Evolutionary conservation across 2,797 vertebrate species (phyloP).

Genomic region (Crypturellus tataupa): DNA sequence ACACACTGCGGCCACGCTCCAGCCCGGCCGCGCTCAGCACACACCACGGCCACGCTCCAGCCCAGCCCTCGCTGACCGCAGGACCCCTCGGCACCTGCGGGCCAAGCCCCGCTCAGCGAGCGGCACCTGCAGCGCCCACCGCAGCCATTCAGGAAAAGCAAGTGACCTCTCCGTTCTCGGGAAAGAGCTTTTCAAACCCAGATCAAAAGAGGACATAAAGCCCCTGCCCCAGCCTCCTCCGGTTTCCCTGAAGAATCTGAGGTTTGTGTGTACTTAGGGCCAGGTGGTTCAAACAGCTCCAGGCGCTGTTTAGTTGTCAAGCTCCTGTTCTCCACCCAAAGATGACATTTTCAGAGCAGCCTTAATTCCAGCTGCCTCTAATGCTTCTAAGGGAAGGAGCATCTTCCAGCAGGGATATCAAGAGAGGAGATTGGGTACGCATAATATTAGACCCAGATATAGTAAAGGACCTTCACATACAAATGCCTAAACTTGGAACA

Average conservation of each 20-base stretch:
- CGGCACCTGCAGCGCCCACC: not conserved
- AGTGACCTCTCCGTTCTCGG: not conserved
- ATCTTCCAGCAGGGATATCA: not conserved
- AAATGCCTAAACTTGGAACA: not conserved
- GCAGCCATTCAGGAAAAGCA: not conserved
- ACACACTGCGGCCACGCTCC: too few species aligned
- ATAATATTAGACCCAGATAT: not conserved
- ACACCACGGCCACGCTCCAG: too few species aligned
- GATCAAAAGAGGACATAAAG: not conserved
- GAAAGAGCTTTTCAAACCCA: not conserved
- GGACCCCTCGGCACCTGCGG: not conserved
- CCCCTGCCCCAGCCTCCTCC: not conserved
- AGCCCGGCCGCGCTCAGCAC: too few species aligned
- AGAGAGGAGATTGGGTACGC: not conserved
- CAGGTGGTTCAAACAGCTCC: not conserved
- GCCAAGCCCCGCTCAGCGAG: not conserved
- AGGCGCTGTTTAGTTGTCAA: not conserved
- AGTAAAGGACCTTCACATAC: not conserved
- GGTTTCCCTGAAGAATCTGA: not conserved
- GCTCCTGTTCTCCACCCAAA: not conserved
- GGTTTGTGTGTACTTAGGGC: not conserved
- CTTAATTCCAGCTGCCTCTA: not conserved
- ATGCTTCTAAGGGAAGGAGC: not conserved
- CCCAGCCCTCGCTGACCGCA: not conserved
- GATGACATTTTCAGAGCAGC: not conserved